Evolutionary conservation across 2,888 invertebrate species (phyloP).

Genomic region (Chloroclystis v-ata): DNA sequence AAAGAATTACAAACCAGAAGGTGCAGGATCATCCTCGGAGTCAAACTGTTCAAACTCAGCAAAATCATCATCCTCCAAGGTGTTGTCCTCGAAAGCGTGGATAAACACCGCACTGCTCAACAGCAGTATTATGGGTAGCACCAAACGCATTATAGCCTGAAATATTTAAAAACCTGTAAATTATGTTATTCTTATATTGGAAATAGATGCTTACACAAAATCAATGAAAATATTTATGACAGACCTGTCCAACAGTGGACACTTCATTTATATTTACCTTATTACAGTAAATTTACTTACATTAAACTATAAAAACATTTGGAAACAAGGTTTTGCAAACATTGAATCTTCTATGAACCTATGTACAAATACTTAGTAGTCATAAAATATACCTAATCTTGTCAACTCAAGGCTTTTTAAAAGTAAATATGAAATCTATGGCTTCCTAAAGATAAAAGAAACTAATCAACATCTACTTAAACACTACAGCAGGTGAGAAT

Average conservation of each 20-base stretch:
- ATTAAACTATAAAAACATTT: not conserved
- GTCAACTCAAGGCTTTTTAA: constrained; percentile 14
- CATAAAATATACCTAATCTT: constrained; percentile 8
- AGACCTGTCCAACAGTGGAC: not conserved
- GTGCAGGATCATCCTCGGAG: constrained; percentile 77
- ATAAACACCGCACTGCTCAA: constrained; percentile 49
- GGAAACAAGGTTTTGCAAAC: too few species aligned
- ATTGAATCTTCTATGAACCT: too few species aligned
- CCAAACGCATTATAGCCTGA: constrained; percentile 48
- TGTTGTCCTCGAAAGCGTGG: constrained; percentile 60
- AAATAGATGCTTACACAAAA: too few species aligned
- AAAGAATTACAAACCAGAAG: constrained; percentile 32
- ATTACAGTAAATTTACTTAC: too few species aligned
- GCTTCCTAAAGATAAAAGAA: constrained; percentile 7
- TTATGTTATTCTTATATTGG: too few species aligned
- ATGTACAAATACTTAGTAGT: not conserved
- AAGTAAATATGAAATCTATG: constrained; percentile 9
- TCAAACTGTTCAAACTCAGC: constrained; percentile 96
- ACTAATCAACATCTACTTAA: constrained; percentile 9
- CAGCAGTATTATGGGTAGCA: constrained; percentile 50
- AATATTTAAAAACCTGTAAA: too few species aligned
- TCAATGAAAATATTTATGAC: too few species aligned
- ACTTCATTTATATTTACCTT: too few species aligned
- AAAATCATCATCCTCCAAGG: constrained; percentile 91
- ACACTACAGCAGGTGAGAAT: not conserved